Conservation (phyloP, 1,140 invertebrate genomes). For the Nymphalis io region DNA sequence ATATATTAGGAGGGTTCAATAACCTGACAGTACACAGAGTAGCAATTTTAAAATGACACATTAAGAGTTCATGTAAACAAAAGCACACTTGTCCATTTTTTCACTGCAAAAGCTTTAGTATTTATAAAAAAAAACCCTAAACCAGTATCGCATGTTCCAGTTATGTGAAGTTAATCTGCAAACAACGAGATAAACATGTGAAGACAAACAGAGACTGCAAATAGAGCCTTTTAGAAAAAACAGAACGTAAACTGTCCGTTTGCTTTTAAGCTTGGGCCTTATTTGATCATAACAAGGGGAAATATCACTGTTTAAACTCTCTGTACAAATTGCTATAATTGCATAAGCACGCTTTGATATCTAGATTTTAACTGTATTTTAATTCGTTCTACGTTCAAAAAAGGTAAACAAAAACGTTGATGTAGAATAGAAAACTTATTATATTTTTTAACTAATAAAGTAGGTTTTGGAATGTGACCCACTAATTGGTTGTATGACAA, state of each 20-base stretch:
- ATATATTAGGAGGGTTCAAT: background rate
- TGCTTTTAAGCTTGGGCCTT: constrained; percentile 14
- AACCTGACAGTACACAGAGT: background rate
- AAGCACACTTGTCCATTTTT: background rate
- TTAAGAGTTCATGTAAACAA: background rate
- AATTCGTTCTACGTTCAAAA: background rate
- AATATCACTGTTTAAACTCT: constrained; percentile 6
- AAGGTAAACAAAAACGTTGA: background rate
- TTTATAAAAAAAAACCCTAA: constrained; percentile 8
- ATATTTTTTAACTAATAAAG: too few species aligned
- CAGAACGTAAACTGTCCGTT: background rate
- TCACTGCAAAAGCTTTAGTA: background rate
- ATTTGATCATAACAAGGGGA: constrained; percentile 19
- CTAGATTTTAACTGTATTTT: background rate
- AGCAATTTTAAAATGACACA: background rate
- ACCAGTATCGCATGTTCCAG: background rate
- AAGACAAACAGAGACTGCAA: constrained; percentile 23
- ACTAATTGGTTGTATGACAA: too few species aligned
- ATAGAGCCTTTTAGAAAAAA: constrained; percentile 24
- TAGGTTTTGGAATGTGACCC: too few species aligned
- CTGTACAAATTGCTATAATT: constrained; percentile 3
- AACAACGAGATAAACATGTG: constrained; percentile 20
- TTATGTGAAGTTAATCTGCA: constrained; percentile 24
- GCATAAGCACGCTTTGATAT: background rate
- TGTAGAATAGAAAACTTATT: too few species aligned